These are phyloP conservation scores for Anoplolepis gracilipes DNA, from an alignment of 1,140 invertebrate genomes.

Conservation along the genomic window DNA sequence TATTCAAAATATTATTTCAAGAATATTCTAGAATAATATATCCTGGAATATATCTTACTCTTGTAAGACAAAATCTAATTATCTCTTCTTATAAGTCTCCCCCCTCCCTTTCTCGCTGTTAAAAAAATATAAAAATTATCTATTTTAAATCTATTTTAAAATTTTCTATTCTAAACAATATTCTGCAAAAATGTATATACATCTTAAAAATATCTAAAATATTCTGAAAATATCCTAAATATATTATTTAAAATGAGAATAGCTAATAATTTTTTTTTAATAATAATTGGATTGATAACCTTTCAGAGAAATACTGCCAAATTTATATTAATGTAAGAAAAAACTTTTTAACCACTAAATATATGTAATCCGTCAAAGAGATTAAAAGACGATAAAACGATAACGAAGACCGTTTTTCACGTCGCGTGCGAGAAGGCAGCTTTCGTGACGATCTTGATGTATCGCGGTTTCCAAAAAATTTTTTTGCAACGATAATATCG, in stretches of 20 bases:
- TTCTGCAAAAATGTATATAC: neutral
- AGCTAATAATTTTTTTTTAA: neutral
- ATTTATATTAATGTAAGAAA: neutral
- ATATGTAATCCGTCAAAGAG: neutral
- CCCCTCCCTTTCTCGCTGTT: too few relatives aligned
- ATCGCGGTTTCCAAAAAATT: slow-evolving; percentile 27
- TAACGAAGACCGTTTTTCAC: neutral
- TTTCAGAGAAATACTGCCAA: neutral
- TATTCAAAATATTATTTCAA: neutral
- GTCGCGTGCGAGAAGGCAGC: neutral
- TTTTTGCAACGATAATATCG: neutral
- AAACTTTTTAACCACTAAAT: neutral
- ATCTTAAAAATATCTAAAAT: neutral
- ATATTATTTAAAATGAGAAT: neutral
- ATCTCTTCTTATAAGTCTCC: neutral
- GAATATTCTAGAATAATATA: neutral
- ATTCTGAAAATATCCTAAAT: neutral
- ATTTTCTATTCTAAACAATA: neutral
- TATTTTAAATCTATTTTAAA: neutral
- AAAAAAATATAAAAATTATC: neutral
- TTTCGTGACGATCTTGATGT: neutral
- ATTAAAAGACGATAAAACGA: slow-evolving; percentile 20
- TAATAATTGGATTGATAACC: slow-evolving; percentile 4
- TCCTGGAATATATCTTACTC: neutral
- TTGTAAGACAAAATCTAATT: neutral